A percentile compares a stretch with the other conserved stretches of the same genome.
These are phyloP conservation scores for Macrotis lagotis DNA, from an alignment of 2,113 vertebrate species.

Conservation along the genomic window DNA sequence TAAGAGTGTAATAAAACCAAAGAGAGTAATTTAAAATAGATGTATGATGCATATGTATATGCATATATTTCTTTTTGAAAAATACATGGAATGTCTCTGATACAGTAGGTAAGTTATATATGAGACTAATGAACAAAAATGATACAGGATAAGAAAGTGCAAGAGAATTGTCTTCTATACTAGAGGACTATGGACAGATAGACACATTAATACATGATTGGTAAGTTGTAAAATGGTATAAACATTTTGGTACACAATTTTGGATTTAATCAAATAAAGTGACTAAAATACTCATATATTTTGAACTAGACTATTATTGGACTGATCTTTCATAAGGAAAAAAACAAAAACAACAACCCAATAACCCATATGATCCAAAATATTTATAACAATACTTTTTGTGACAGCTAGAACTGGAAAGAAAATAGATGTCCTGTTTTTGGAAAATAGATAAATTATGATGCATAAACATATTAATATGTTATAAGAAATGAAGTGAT, in stretches of 20 bases:
- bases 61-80: neutral
- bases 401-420: neutral
- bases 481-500: neutral
- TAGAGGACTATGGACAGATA: neutral
- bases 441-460: neutral
- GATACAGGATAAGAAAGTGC: neutral
- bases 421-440: neutral
- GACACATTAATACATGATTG: neutral
- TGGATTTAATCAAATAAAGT: neutral
- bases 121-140: neutral
- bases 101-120: neutral
- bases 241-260: neutral
- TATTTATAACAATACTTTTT: neutral
- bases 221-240: neutral
- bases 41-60: no score
- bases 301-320: neutral
- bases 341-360: neutral
- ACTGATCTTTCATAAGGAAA: neutral
- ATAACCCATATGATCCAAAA: neutral
- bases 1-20: neutral
- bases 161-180: neutral
- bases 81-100: neutral
- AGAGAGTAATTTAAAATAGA: neutral
- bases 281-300: neutral
- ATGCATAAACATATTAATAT: neutral